Conservation (phyloP, 2,888 invertebrate genomes). For the Prosopocoilus inquinatus region DNA sequence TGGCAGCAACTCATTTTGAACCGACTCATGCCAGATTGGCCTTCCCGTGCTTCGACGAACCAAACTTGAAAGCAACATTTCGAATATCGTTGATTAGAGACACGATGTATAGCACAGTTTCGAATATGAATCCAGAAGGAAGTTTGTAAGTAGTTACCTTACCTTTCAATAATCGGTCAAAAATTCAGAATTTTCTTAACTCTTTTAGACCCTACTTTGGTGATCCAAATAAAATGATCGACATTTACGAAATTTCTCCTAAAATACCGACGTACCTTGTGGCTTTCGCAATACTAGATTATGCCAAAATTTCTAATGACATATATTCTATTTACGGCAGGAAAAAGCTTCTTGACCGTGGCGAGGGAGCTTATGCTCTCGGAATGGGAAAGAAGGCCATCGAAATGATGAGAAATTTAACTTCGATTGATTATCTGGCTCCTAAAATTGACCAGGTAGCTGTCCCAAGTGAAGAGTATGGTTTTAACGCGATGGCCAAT, state of each 20-base stretch:
- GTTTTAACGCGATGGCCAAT: slow-evolving; percentile 87
- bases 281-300: slow-evolving; percentile 77
- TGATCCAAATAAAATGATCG: neutral
- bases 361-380: slow-evolving; percentile 5
- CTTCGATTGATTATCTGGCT: slow-evolving; percentile 58
- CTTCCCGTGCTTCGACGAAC: slow-evolving; percentile 75
- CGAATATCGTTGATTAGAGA: slow-evolving; percentile 45
- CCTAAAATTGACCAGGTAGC: slow-evolving; percentile 80
- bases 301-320: slow-evolving; percentile 52
- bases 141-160: neutral
- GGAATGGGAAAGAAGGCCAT: slow-evolving; percentile 10
- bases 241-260: slow-evolving; percentile 59
- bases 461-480: slow-evolving; percentile 68
- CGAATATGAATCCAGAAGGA: neutral
- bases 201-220: neutral
- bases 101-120: slow-evolving; percentile 3
- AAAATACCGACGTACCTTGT: slow-evolving; percentile 82
- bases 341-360: slow-evolving; percentile 64
- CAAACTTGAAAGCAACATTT: slow-evolving; percentile 42
- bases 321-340: slow-evolving; percentile 67
- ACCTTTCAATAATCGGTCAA: too few relatives aligned
- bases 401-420: slow-evolving; percentile 55
- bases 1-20: slow-evolving; percentile 18
- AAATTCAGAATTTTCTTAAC: too few relatives aligned
- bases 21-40: slow-evolving; percentile 58